These are phyloP conservation scores for Lapara coniferarum DNA, from an alignment of 2,888 invertebrate genomes.

Conservation along the genomic window DNA sequence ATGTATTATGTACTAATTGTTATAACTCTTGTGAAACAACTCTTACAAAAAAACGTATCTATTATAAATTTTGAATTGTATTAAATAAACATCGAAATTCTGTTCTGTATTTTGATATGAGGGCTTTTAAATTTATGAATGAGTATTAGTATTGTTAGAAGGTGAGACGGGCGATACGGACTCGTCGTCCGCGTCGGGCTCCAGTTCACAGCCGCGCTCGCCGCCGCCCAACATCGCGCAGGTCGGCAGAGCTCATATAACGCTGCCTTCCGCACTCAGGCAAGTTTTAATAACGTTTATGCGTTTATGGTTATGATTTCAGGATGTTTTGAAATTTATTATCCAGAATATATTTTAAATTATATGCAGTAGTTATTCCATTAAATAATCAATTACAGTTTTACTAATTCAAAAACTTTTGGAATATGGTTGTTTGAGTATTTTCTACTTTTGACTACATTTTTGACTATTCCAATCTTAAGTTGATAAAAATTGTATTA, in stretches of 20 bases:
- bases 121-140: not conserved
- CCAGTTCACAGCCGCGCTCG: slow-evolving; percentile 53
- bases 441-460: no score
- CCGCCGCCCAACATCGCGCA: slow-evolving; percentile 56
- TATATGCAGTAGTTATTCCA: no score
- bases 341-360: not conserved
- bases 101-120: not conserved
- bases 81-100: not conserved
- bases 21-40: no score
- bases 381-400: no score
- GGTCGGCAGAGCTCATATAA: slow-evolving; percentile 64
- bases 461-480: no score
- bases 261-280: slow-evolving; percentile 69
- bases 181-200: slow-evolving; percentile 68
- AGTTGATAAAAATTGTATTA: not conserved
- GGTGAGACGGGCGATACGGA: slow-evolving; percentile 68
- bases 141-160: slow-evolving; percentile 17
- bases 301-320: not conserved
- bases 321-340: not conserved
- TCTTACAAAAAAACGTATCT: no score
- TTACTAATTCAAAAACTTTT: no score
- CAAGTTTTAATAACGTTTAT: slow-evolving; percentile 36
- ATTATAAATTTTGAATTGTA: no score
- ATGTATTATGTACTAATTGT: no score
- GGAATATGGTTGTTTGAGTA: no score